Conservation (phyloP, 1,140 invertebrate species). For the Philopotamus ludificatus region DNA sequence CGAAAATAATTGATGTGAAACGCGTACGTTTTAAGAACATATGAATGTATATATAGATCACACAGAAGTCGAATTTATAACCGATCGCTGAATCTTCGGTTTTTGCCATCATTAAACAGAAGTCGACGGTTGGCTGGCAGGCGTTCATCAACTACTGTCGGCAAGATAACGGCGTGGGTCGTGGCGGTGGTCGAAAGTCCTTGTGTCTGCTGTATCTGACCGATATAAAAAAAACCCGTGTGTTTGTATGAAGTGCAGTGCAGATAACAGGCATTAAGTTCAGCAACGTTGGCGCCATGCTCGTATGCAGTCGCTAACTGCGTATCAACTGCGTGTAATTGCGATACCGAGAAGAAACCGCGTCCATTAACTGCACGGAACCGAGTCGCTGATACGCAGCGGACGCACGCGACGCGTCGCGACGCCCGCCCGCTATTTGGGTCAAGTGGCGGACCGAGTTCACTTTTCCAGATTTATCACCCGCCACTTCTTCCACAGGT, state of each 20-base stretch:
- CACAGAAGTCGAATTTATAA: no score
- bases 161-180: background rate
- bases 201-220: constrained; percentile 12
- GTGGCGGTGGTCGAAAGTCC: constrained; percentile 10
- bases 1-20: no score
- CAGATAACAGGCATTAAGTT: constrained; percentile 1
- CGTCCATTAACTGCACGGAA: constrained; percentile 11
- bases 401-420: background rate
- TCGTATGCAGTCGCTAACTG: constrained; percentile 4
- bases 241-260: background rate
- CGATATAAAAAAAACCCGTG: constrained; percentile 26
- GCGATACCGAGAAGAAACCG: constrained; percentile 16
- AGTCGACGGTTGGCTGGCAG: no score
- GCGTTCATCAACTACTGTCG: no score
- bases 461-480: no score
- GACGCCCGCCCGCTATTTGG: background rate
- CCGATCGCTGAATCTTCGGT: no score
- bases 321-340: constrained; percentile 24
- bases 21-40: no score
- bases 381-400: background rate
- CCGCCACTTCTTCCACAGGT: background rate
- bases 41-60: no score
- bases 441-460: background rate
- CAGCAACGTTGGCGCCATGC: constrained; percentile 5
- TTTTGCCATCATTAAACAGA: no score